Conservation (phyloP, 1,140 invertebrate genomes). For the Drosophila guanche region DNA sequence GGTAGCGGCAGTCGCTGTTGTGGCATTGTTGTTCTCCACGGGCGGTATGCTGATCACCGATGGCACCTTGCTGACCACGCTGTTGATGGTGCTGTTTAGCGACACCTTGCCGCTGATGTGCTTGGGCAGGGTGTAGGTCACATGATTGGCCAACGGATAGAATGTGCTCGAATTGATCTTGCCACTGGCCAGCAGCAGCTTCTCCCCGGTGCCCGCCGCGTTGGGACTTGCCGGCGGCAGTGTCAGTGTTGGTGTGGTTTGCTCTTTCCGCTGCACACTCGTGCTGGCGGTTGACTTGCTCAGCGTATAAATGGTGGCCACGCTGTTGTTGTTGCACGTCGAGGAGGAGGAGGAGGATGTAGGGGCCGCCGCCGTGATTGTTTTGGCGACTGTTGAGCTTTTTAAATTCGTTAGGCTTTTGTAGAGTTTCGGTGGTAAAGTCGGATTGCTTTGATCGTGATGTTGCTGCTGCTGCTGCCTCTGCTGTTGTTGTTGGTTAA, state of each 20-base stretch:
- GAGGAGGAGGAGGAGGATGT: slow-evolving; percentile 39
- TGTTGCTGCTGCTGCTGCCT: slow-evolving; percentile 50
- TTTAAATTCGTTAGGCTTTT: slow-evolving; percentile 83
- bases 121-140: slow-evolving; percentile 82
- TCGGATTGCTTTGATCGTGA: slow-evolving; percentile 76
- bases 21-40: slow-evolving; percentile 54
- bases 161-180: slow-evolving; percentile 82
- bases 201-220: slow-evolving; percentile 45
- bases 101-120: slow-evolving; percentile 81
- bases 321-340: slow-evolving; percentile 54
- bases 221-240: slow-evolving; percentile 61
- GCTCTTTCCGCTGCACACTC: slow-evolving; percentile 60
- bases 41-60: slow-evolving; percentile 81
- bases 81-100: slow-evolving; percentile 80
- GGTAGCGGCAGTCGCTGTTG: slow-evolving; percentile 5
- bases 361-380: slow-evolving; percentile 30
- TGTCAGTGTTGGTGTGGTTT: slow-evolving; percentile 60
- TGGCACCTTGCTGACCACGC: slow-evolving; percentile 82
- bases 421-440: slow-evolving; percentile 83
- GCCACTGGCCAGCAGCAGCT: slow-evolving; percentile 39
- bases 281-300: slow-evolving; percentile 54
- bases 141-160: slow-evolving; percentile 80
- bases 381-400: slow-evolving; percentile 45
- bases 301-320: slow-evolving; percentile 74
- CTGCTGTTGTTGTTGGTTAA: slow-evolving; percentile 66